phyloP scores from a whole-genome alignment of 1,140 invertebrate species.

The Apis laboriosa region DNA sequence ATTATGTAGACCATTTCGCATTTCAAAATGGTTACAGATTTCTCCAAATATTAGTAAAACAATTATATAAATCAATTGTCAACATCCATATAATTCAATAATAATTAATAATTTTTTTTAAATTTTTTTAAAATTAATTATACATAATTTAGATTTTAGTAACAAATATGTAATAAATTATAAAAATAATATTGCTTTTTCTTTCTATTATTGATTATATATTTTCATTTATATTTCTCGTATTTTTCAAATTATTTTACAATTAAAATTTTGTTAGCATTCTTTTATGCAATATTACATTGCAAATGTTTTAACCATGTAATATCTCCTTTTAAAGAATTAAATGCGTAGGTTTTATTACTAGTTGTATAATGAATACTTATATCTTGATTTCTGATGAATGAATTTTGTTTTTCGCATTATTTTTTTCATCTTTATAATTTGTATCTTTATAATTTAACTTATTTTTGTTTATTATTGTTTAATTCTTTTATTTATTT shows the following conservation, averaged over 20 bases:
- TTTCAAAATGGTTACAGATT: slow-evolving; percentile 1
- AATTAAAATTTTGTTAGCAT: slow-evolving; percentile 2
- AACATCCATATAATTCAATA: not conserved
- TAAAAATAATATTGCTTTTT: not conserved
- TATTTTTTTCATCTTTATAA: slow-evolving; percentile 15
- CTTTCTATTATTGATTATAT: not conserved
- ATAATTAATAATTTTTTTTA: too few species aligned
- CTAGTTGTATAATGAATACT: slow-evolving; percentile 46
- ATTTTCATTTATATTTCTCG: not conserved
- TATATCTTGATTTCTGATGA: slow-evolving; percentile 54
- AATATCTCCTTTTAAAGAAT: slow-evolving; percentile 68
- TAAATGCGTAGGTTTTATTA: slow-evolving; percentile 65
- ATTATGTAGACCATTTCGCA: not conserved
- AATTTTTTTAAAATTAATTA: not conserved
- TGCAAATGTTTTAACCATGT: slow-evolving; percentile 18
- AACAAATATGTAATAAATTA: not conserved
- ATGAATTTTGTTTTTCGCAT: slow-evolving; percentile 40
- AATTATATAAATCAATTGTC: not conserved
- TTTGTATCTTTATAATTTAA: not conserved
- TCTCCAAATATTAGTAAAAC: not conserved
- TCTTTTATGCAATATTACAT: slow-evolving; percentile 24
- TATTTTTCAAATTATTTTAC: not conserved
- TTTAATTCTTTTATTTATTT: not conserved
- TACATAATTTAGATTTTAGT: not conserved
- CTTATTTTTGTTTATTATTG: not conserved